phyloP scores from a whole-genome alignment of 2,113 vertebrate genomes.

The Dromiciops gliroides region DNA sequence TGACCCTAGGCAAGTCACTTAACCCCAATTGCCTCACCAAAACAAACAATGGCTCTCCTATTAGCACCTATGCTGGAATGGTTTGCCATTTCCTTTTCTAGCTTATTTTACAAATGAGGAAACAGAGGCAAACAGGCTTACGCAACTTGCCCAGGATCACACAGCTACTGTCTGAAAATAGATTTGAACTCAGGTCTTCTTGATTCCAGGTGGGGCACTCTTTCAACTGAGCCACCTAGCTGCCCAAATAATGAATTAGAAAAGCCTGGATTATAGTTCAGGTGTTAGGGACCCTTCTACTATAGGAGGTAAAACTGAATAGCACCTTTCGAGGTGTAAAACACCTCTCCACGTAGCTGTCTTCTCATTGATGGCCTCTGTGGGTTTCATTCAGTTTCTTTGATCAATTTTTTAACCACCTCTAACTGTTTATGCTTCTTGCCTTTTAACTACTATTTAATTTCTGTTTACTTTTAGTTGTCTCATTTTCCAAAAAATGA shows the following conservation, averaged over 20 bases:
- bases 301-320: background rate
- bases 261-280: background rate
- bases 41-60: too few species aligned
- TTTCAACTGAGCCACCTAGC: background rate
- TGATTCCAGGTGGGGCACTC: background rate
- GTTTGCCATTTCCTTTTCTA: too few species aligned
- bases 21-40: too few species aligned
- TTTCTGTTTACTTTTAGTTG: background rate
- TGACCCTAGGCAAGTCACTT: too few species aligned
- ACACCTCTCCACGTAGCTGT: background rate
- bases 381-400: background rate
- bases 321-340: background rate
- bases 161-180: too few species aligned
- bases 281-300: background rate
- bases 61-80: too few species aligned
- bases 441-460: background rate
- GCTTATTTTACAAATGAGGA: too few species aligned
- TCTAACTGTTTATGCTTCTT: background rate
- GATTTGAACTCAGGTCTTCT: too few species aligned
- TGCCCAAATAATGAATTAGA: slow-evolving; percentile 2
- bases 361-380: background rate
- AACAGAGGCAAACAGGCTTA: too few species aligned
- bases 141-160: too few species aligned
- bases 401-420: background rate
- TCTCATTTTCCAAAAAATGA: background rate